Conservation (phyloP, 2,113 vertebrate species). For the Pachypanchax playfairii region DNA sequence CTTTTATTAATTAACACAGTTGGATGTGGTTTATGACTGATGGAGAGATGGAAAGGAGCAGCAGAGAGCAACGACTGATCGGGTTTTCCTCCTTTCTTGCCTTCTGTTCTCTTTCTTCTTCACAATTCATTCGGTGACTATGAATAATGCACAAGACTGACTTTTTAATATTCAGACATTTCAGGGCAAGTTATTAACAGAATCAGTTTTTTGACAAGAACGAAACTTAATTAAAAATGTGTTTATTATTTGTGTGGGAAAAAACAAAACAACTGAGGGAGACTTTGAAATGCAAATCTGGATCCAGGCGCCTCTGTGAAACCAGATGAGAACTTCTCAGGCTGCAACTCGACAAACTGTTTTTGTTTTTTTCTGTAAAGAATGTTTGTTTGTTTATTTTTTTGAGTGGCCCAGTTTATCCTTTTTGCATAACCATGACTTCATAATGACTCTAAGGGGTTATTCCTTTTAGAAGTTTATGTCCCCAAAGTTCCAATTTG, state of each 20-base stretch:
- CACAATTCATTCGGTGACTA: constrained; percentile 38
- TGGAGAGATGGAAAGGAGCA: constrained; percentile 42
- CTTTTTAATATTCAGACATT: constrained; percentile 71
- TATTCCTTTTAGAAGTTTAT: constrained; percentile 30
- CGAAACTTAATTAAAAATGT: constrained; percentile 73
- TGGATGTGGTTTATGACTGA: constrained; percentile 40
- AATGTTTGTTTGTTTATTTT: constrained; percentile 11
- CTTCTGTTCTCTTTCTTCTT: constrained; percentile 20
- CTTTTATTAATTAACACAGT: constrained; percentile 54
- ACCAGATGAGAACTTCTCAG: constrained; percentile 38
- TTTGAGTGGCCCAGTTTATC: constrained; percentile 62
- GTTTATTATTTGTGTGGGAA: constrained; percentile 67
- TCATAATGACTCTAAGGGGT: constrained; percentile 38
- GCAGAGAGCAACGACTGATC: constrained; percentile 45
- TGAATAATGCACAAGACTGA: constrained; percentile 69
- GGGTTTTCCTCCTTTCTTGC: constrained; percentile 5
- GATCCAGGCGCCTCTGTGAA: constrained; percentile 24
- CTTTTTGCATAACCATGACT: constrained; percentile 58
- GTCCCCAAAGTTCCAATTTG: constrained; percentile 52
- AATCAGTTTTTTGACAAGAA: constrained; percentile 70
- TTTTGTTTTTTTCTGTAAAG: constrained; percentile 41
- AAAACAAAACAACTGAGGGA: constrained; percentile 53
- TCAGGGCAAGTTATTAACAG: constrained; percentile 67
- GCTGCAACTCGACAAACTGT: constrained; percentile 54
- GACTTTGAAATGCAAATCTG: constrained; percentile 77